Evolutionary conservation across 2,888 invertebrate species (phyloP), one percentile per base, ranked within the genome.

Genomic region (Pseudanteris insignis): DNA sequence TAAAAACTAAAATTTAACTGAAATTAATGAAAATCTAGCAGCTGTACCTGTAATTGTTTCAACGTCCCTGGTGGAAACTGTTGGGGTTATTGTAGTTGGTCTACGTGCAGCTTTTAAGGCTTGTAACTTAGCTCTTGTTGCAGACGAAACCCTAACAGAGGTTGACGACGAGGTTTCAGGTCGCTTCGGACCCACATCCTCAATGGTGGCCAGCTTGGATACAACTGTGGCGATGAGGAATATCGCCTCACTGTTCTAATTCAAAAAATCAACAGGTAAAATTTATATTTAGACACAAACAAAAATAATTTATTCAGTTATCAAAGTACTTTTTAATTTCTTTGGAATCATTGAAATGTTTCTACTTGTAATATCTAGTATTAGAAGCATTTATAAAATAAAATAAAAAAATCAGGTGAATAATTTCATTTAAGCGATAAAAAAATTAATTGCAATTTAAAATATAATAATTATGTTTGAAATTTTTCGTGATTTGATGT

Each of bases 121-220:
- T 63, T 75, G 74, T 29, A 80, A 68, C 28, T 78, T 74, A 36
- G 78, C 78, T 73, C 76, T 77, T 37, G 79, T 71, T 41, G 75
- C 68, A 46, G 79, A 72, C 47, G 79, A 77, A 43, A 79, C 73
- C 68, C 72, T 78, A 54, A 76, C 71, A 67, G 73, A 68, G 71
- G 76, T 66, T 67, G 72, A 67, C 62, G 75, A 67, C 67, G 74
- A 69, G 65, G 69, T 70, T 71, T 76, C 79, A 83, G 88, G 85
- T 85, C 85, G 84, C 84, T 86, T 86, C 83, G 87, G 85, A 85
- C 85, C 87, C 84, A 81, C 86, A 87, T 88, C 87, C 85, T 87
- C 86, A 83, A 86, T 85, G 88, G 88, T 86, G 86, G 89, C 89
- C 89, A 89, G 89, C 85, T 89, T 87, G 89, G 85, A 85, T 82